Base-by-base conservation (phyloP, 2,797 vertebrate genomes). In the Hydrophis major region DNA sequence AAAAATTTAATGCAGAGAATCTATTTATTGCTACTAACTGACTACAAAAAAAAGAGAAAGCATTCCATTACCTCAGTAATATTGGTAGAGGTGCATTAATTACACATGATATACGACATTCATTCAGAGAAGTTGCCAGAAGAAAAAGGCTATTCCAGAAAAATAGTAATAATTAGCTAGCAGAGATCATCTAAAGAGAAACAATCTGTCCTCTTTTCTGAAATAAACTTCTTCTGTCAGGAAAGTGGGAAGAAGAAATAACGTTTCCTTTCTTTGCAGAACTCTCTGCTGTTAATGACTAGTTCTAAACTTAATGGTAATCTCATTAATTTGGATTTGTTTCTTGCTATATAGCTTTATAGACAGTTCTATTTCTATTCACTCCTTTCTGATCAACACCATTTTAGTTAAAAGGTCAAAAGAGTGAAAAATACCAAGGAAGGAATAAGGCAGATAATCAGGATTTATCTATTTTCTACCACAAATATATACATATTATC, bases 1-100 rank as follows among this genome's bases (percentile, higher is more conserved):
- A 7, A 37, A n/a, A 0, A 0, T 32, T 42, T 63, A 20, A 4
- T 66, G 16, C 57, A 47, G 16, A 2, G 12, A 28, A 50, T n/a
- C 66, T 11, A 2, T 6, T 57, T 78, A 16, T 78, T 89, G 86
- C 32, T 88, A 57, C 0, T 83, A 83, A 93, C 25, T 5, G 1
- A 32, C 59, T 53, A 13, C 7, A 3, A 5, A 61, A 61, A 42
- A 90, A 47, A 0, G 0, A 74, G 1, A 8, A n/a, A 83, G 86
- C 27, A 13, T 63, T 50, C 37, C 5, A 0, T 59, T 89, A 47
- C 13, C 5, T 28, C 27, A 50, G 27, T 47, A 89, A 47, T 55
- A 57, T 20, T 87, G 53, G 66, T 37, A 87, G 59, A 50, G 57
- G 20, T 37, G 16, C 28, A n/a, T 88, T 66, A 56, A 88, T 88